Conservation (phyloP, 2,113 vertebrate species). For the Struthidea cinerea region DNA sequence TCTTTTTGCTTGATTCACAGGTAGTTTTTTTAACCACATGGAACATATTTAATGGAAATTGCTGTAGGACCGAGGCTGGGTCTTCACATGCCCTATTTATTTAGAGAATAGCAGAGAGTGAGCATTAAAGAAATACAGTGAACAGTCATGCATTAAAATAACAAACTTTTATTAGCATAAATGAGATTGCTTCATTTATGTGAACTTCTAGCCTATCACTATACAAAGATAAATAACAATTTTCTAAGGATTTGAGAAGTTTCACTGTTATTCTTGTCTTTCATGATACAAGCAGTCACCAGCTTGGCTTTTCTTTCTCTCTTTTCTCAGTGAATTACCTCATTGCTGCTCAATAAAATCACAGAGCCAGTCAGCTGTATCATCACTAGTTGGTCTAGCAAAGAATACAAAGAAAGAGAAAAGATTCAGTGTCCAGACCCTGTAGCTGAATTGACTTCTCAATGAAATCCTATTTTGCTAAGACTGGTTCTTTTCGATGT, state of each 20-base stretch:
- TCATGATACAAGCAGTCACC: background rate
- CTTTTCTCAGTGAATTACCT: background rate
- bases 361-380: background rate
- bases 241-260: background rate
- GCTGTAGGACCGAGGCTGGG: rapidly evolving
- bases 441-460: background rate
- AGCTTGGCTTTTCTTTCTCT: background rate
- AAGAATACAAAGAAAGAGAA: background rate
- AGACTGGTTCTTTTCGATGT: background rate
- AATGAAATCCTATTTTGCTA: background rate
- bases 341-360: background rate
- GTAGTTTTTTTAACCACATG: background rate
- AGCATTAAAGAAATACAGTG: background rate
- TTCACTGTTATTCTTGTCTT: background rate
- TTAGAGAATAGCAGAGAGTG: background rate
- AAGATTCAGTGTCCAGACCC: background rate
- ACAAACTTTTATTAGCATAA: background rate
- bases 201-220: background rate
- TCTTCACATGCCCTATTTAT: background rate
- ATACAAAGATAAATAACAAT: background rate
- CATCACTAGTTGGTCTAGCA: background rate
- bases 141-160: background rate
- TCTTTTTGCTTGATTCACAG: background rate
- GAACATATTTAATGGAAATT: background rate
- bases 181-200: background rate